A percentile compares a stretch with the other conserved stretches of the same genome.
Conservation (phyloP, 2,797 vertebrate genomes). For the Gallinago stenura region DNA sequence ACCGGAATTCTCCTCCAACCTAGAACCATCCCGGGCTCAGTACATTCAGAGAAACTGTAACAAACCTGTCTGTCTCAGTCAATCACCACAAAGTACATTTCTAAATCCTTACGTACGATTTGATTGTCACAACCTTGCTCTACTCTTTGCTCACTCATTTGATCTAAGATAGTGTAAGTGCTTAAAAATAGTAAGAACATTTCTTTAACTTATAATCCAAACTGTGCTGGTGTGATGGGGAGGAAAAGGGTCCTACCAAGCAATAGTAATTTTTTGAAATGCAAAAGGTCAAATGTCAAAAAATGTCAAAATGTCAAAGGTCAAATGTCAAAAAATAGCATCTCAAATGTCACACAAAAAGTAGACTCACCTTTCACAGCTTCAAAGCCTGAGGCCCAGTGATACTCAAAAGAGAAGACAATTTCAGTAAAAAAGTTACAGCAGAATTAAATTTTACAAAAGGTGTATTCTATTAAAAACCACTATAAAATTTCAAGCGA, state of each 20-base stretch:
- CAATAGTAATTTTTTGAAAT: background rate
- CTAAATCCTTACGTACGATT: background rate
- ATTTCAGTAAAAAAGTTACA: background rate
- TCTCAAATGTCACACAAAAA: background rate
- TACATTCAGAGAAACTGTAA: background rate
- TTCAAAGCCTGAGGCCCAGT: background rate
- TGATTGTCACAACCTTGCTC: background rate
- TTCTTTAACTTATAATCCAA: background rate
- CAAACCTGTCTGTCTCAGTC: background rate
- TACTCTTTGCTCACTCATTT: background rate
- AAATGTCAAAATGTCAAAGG: no score
- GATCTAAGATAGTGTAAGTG: background rate
- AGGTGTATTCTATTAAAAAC: background rate
- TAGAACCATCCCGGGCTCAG: background rate
- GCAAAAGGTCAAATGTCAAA: background rate
- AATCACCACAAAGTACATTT: background rate
- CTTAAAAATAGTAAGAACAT: background rate
- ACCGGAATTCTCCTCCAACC: background rate
- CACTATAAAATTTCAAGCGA: accelerated
- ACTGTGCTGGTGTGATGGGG: background rate
- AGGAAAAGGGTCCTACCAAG: background rate
- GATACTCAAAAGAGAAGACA: background rate
- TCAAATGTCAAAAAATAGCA: background rate
- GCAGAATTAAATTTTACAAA: background rate
- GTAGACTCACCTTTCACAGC: background rate